These are phyloP conservation scores for Periophthalmodon schlosseri DNA, from an alignment of 2,113 vertebrate genomes.

Conservation along the genomic window DNA sequence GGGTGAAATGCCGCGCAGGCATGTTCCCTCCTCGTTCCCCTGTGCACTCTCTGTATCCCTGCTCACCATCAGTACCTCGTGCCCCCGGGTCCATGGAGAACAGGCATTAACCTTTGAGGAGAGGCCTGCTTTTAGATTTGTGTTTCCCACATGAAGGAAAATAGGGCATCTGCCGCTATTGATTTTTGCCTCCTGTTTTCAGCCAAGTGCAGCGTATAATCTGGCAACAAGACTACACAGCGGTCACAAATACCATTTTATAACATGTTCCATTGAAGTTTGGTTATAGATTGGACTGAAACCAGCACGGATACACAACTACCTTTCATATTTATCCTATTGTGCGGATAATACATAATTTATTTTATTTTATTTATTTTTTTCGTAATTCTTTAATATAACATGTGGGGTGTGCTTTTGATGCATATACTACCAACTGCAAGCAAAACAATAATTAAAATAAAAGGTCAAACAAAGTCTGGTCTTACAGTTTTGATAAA, in stretches of 20 bases:
- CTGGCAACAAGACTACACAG: constrained; percentile 44
- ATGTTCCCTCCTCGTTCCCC: constrained; percentile 50
- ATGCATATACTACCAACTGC: no score
- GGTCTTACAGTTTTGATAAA: no score
- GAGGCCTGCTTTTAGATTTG: constrained; percentile 26
- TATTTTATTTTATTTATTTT: no score
- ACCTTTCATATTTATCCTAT: no score
- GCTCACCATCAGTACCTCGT: constrained; percentile 43
- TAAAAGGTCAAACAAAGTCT: no score
- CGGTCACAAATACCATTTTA: constrained; percentile 30
- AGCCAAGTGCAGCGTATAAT: constrained; percentile 53
- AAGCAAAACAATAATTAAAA: no score
- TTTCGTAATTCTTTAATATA: no score
- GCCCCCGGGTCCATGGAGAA: constrained; percentile 53
- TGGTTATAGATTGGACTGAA: no score
- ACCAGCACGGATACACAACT: neutral
- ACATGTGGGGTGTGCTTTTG: no score
- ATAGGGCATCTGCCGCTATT: constrained; percentile 62
- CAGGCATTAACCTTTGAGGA: constrained; percentile 67
- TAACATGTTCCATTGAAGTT: constrained; percentile 44
- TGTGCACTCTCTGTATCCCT: constrained; percentile 43
- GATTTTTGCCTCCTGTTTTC: constrained; percentile 64
- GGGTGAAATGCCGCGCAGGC: constrained; percentile 58
- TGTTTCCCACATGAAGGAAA: constrained; percentile 55
- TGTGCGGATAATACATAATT: no score